Evolutionary conservation across 2,113 vertebrate genomes (phyloP), one percentile per base, ranked within the genome.

Genomic region (Vidua chalybeata): DNA sequence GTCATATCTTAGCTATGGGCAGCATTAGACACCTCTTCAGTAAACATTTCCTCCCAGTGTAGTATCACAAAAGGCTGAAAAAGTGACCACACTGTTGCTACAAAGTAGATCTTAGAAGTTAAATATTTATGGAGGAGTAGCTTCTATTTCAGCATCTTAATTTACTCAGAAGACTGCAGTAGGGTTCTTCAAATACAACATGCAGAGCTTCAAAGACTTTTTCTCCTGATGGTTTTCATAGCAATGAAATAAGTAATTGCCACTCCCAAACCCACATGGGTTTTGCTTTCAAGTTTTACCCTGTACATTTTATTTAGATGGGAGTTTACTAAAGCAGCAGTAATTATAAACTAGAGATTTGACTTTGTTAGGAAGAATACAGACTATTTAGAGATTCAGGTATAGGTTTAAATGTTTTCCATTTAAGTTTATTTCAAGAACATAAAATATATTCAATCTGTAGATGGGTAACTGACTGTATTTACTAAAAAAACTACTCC

Each of bases 1-100:
- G 26, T 11, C 1, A 9, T n/a, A 28, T 8, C 39, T 28, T 2
- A 18, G 17, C 10, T 17, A 49, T 0, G 4, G 56, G 11, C 2
- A 62, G 17, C 21, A 59, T 20, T 1, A 30, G 43, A 33, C 7
- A 51, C 12, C 35, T 43, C n/a, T 18, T 74, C 10, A 31, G 35
- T 9, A 35, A 15, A 35, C 20, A 45, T 22, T 46, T 39, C 31
- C 22, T 59, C 27, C 28, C 49, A 43, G 19, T 15, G 41, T 64
- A 46, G 18, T 37, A 69, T 33, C 63, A 85, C 41, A 62, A 49
- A 62, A 69, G 15, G 67, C 82, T 88, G 63, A 31, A 84, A 16
- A 88, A 88, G 30, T 17, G 11, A 58, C n/a, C 55, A 51, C 18
- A 5, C 21, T 31, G 41, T n/a, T 80, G 13, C 51, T 80, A 51